Conservation (phyloP, 2,888 invertebrate genomes). For the Rosalia funebris region DNA sequence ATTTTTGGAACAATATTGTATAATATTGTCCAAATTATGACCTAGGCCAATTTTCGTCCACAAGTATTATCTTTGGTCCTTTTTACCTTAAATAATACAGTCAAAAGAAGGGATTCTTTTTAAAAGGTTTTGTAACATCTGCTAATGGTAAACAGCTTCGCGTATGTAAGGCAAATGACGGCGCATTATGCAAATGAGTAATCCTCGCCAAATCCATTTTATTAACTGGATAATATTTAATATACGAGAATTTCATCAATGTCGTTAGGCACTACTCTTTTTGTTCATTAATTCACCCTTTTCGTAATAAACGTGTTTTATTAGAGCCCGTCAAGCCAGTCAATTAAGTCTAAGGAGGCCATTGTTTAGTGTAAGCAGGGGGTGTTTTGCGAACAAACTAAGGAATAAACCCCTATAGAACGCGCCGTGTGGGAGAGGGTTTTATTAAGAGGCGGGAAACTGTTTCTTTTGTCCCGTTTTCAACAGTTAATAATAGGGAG, state of each 20-base stretch:
- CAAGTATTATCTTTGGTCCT: no score
- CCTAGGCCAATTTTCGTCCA: no score
- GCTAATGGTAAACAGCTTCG: no score
- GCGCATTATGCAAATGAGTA: constrained; percentile 2
- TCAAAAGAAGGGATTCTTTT: no score
- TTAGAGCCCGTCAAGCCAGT: constrained; percentile 25
- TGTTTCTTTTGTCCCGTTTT: constrained; percentile 25
- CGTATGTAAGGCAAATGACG: no score
- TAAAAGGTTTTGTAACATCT: no score
- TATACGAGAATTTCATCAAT: constrained; percentile 17
- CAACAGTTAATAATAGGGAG: constrained; percentile 17
- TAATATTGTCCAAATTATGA: no score
- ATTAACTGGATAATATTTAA: constrained; percentile 4
- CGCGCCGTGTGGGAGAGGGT: constrained; percentile 14
- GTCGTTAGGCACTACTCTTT: constrained; percentile 16
- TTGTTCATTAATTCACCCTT: constrained; percentile 24
- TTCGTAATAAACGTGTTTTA: constrained; percentile 28
- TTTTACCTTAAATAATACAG: no score
- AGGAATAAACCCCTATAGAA: constrained; percentile 29
- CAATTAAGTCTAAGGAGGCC: constrained; percentile 26
- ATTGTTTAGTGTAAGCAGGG: constrained; percentile 31
- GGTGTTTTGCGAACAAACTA: constrained; percentile 34
- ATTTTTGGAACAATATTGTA: no score
- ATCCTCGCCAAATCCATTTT: constrained; percentile 8
- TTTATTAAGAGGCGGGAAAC: constrained; percentile 27